Conservation (phyloP, 2,113 vertebrate species). For the Saccopteryx bilineata region DNA sequence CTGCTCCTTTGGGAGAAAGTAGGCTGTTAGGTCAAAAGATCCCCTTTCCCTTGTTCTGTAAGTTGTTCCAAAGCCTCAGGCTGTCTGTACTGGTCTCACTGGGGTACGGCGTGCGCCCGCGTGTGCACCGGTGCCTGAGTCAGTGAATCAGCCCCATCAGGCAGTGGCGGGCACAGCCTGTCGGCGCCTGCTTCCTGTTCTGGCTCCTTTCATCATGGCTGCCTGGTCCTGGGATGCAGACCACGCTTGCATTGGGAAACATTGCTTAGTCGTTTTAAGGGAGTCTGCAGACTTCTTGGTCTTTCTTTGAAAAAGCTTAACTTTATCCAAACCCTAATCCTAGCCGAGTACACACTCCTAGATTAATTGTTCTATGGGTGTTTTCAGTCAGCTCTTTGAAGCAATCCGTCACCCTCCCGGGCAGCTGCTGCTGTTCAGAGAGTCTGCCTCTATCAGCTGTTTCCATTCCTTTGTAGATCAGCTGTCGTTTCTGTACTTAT, state of each 20-base stretch:
- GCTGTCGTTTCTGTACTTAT: neutral
- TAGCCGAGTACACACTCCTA: neutral
- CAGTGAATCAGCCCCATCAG: rapidly evolving
- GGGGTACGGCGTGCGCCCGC: too few relatives aligned
- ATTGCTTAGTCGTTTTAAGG: neutral
- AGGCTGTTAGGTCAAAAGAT: neutral
- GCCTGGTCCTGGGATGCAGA: neutral
- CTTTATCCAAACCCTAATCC: neutral
- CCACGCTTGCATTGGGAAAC: too few relatives aligned
- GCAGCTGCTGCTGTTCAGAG: neutral
- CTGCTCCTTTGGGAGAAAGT: neutral
- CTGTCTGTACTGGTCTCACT: too few relatives aligned
- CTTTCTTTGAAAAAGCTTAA: neutral
- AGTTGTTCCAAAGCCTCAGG: neutral
- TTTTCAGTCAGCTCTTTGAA: neutral
- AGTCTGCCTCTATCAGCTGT: neutral
- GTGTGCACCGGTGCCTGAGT: neutral
- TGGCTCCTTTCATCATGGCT: neutral
- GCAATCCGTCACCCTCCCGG: neutral
- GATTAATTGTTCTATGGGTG: neutral
- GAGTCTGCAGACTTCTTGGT: neutral
- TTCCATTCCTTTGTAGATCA: neutral
- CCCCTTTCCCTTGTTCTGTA: neutral
- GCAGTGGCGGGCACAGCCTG: neutral
- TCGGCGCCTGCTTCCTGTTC: too few relatives aligned